phyloP scores from a whole-genome alignment of 2,797 vertebrate genomes.

The Eurystomus glaucurus region DNA sequence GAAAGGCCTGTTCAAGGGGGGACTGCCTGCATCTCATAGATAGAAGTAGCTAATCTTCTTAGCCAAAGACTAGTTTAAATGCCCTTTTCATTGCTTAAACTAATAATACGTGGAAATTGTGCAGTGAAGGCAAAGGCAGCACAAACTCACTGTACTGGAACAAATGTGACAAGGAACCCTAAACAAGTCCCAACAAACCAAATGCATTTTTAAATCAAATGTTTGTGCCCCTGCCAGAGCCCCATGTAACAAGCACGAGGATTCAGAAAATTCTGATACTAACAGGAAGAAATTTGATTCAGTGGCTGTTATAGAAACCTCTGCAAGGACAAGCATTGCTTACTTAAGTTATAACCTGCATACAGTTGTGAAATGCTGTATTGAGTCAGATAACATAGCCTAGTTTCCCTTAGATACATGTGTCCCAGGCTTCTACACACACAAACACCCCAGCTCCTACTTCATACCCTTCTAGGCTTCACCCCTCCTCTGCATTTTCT shows the following conservation, averaged over 20 bases:
- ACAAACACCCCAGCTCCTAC: neutral
- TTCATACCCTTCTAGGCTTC: neutral
- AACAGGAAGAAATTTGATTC: neutral
- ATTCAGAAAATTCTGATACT: neutral
- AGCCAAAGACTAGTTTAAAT: conserved; percentile 43
- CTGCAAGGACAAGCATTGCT: neutral
- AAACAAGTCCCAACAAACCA: neutral
- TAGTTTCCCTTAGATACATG: neutral
- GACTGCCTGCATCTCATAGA: conserved; percentile 27
- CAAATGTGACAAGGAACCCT: neutral
- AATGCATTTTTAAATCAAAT: neutral
- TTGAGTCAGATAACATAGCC: neutral
- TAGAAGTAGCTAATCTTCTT: conserved; percentile 70
- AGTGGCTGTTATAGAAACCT: neutral
- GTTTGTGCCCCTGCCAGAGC: neutral
- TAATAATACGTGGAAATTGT: conserved; percentile 48
- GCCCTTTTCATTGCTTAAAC: conserved; percentile 18
- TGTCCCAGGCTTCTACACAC: neutral
- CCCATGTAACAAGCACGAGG: neutral
- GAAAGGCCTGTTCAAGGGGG: neutral
- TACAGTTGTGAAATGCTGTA: neutral
- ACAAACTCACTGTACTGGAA: neutral
- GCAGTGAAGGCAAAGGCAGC: conserved; percentile 34
- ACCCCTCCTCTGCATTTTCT: neutral
- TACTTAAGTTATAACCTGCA: neutral